A percentile compares a stretch with the other conserved stretches of the same genome.
Conservation (phyloP, 2,797 vertebrate genomes). For the Crotalus adamanteus region DNA sequence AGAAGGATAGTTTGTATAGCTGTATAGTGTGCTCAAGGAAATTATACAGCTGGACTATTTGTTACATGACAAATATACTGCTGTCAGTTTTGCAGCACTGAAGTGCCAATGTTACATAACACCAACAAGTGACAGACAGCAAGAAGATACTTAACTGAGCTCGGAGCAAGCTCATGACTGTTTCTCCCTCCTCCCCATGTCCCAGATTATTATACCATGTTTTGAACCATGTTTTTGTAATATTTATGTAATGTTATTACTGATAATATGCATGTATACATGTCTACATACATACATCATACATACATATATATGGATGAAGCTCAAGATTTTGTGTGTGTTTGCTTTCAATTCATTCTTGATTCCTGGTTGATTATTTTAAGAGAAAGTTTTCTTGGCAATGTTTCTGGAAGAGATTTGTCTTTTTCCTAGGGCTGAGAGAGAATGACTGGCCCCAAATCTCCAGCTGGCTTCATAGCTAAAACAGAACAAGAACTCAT, state of each 20-base stretch:
- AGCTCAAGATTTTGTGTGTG: no score
- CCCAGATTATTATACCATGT: neutral
- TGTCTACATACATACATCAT: no score
- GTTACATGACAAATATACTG: constrained; percentile 32
- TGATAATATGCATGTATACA: neutral
- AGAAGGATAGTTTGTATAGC: constrained; percentile 10
- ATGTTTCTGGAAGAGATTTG: neutral
- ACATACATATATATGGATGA: neutral
- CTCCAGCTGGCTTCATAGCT: neutral
- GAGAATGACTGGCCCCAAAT: neutral
- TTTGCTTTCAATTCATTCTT: neutral
- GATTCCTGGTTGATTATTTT: neutral
- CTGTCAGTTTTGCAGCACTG: neutral
- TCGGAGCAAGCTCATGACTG: neutral
- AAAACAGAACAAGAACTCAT: neutral
- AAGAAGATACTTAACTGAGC: neutral
- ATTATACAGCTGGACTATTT: constrained; percentile 42
- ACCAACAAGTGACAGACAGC: neutral
- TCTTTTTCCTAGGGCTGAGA: neutral
- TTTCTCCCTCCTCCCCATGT: neutral
- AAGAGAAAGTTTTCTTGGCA: neutral
- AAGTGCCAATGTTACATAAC: neutral
- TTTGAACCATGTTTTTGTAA: neutral
- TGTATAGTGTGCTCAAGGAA: constrained; percentile 21
- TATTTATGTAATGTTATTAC: neutral